Evolutionary conservation across 2,113 vertebrate genomes (phyloP), one percentile per base, ranked within the genome.

Genomic region (Psammodynastes pulverulentus): DNA sequence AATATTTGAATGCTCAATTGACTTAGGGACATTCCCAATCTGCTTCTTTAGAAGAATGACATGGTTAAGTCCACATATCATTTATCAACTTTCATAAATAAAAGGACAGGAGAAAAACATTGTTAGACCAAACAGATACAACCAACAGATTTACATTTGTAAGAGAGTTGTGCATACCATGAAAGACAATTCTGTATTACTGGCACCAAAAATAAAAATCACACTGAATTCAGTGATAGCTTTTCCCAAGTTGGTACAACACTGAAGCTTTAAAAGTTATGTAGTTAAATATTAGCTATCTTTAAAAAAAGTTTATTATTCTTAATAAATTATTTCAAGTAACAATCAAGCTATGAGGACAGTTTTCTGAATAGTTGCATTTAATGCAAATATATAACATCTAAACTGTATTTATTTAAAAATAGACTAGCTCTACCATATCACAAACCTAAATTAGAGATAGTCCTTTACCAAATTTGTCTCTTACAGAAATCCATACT

Each of bases 381-480:
- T 96, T 94, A 88, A n/a, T 95, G 91, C 94, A 96, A 93, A 95
- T 94, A 93, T 91, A 90, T 94, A 96, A 93, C 93, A 96, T 67
- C 93, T 95, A 93, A 96, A 94, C 93, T 90, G 91, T 95, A 93
- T 96, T 87, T 92, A 49, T 92, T 87, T 94, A 48, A 85, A 88
- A 94, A 92, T 95, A 93, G 95, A 96, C 94, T 95, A 97, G 93
- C 95, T 94, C 92, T 79, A 96, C 91, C 95, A 93, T 95, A 93
- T 95, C 94, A 96, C 91, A 95, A 95, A 96, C 56, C 90, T 93
- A 93, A 52, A 67, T 92, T 67, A 94, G 95, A 95, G 94, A 94
- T 0, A 0, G 93, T 89, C 95, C 86, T 95, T 94, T 49, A 91
- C 26, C 84, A 92, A 94, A 58, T 84, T 72, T 94, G 67, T 91